Base-by-base conservation (phyloP, 2,797 vertebrate genomes). In the Eidolon dupreanum region DNA sequence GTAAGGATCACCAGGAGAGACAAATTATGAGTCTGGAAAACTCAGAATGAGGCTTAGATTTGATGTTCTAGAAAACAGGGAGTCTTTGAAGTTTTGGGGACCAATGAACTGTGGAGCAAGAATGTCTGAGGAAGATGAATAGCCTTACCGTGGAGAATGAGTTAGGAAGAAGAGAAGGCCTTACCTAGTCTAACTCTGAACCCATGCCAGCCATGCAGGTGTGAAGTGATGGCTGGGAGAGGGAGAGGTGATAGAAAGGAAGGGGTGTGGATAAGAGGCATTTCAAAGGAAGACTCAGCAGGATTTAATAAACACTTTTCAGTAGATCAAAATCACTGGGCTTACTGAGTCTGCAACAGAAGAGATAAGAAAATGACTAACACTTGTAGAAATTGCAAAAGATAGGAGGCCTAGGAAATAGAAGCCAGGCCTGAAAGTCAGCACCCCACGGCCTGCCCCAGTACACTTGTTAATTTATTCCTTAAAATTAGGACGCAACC, bases 331-430 rank as follows among this genome's bases (percentile, higher is more conserved):
- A 98, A 98, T 98, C 95, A n/a, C 79, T 49, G 31, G 68, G 88
- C 90, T 96, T 96, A 96, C 94, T 33, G 55, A 94, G 81, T 77
- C 92, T 63, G 17, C 81, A 96, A 55, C 43, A 65, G 75, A 96
- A 88, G 84, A 97, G 97, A 97, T 97, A 97, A 98, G 97, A 96
- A 96, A 97, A 97, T 94, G 93, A 97, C 79, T 97, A 94, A 97
- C 95, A 92, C 77, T 97, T 90, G 92, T 31, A 88, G 71, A 90
- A 95, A 70, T 53, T 94, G 73, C 55, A 74, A 88, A 93, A 92
- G 96, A 96, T 90, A 90, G 87, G 94, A 94, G 38, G 55, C 81
- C 87, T 82, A 57, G 77, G 81, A 97, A 97, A 96, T 90, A 65
- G 96, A 98, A 98, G 94, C 87, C 96, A 97, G 97, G 92, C 88